Evolutionary conservation across 2,113 vertebrate species (phyloP).

Genomic region (Hypocryptadius cinnamomeus): DNA sequence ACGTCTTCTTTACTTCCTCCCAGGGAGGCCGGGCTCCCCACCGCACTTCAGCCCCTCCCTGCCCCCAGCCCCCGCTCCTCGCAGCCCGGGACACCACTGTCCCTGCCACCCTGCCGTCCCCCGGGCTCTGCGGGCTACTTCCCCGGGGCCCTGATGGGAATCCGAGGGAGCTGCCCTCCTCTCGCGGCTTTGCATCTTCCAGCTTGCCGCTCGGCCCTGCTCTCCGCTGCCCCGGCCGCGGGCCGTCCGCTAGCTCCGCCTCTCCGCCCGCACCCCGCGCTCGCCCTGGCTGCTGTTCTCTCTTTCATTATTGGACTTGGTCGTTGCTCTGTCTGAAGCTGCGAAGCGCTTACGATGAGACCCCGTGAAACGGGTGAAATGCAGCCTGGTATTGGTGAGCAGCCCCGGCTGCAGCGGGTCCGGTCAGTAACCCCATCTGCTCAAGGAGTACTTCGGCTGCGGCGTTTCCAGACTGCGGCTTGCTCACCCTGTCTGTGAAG

Average conservation of each 20-base stretch:
- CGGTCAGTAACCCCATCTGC: accelerated
- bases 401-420: background rate
- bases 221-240: background rate
- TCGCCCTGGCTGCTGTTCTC: background rate
- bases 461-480: background rate
- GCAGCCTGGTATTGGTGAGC: background rate
- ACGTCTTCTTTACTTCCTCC: background rate
- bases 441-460: background rate
- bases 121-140: background rate
- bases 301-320: too few relatives aligned
- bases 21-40: background rate
- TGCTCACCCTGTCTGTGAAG: background rate
- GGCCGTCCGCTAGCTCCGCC: background rate
- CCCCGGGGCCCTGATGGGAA: background rate
- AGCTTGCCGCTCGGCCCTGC: too few relatives aligned
- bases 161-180: too few relatives aligned
- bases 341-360: background rate
- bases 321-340: background rate
- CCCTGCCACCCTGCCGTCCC: too few relatives aligned
- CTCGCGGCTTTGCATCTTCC: background rate
- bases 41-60: background rate
- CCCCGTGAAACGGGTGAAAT: accelerated
- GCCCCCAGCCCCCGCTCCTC: too few relatives aligned
- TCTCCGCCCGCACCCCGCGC: background rate
- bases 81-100: background rate